Evolutionary conservation across 2,888 invertebrate species (phyloP), one percentile per base, ranked within the genome.

Genomic region (Petrolisthes cinctipes): DNA sequence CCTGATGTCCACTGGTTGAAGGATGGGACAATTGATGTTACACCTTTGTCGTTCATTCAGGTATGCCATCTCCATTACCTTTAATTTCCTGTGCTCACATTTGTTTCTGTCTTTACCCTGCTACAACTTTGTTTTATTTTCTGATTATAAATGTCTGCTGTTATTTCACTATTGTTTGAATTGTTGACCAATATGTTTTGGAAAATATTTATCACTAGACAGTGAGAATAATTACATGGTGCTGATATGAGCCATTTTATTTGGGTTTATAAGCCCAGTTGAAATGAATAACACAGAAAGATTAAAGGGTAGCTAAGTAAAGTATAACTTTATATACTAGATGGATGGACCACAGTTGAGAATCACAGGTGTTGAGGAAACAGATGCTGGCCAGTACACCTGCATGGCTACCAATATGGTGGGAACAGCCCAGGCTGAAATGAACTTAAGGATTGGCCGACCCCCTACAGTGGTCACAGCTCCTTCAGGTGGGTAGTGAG

Each of bases 301-400:
- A 37, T 37, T 37, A 37, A 37, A 37, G 37, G 37, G 0, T 37
- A 37, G 37, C 37, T 37, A 37, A 37, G 37, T 37, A 37, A 2
- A 37, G 37, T 37, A 37, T 37, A 37, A 37, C 37, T 37, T 37
- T 37, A 37, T 37, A 37, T 37, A 37, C 37, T 79, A 90, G 90
- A 68, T 89, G 17, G 66, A 80, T 4, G 83, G 37, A 0, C 86
- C 84, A 2, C 23, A 75, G 23, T 86, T 90, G 92, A 92, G 66
- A 92, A 94, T 94, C 89, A 94, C 94, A 86, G 93, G 94, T 4
- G 94, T 94, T 0, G 94, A 94, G 90, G 91, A 93, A 56, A 94
- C 93, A 0, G 95, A 95, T 92, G 94, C 94, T 79, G 95, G 95
- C 0, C 93, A 93, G 61, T 95, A 95, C 92, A 94, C 93, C 1